Percentiles rank a stretch among this genome's conserved stretches.
phyloP scores from a whole-genome alignment of 2,888 invertebrate genomes.

The Xylota segnis region DNA sequence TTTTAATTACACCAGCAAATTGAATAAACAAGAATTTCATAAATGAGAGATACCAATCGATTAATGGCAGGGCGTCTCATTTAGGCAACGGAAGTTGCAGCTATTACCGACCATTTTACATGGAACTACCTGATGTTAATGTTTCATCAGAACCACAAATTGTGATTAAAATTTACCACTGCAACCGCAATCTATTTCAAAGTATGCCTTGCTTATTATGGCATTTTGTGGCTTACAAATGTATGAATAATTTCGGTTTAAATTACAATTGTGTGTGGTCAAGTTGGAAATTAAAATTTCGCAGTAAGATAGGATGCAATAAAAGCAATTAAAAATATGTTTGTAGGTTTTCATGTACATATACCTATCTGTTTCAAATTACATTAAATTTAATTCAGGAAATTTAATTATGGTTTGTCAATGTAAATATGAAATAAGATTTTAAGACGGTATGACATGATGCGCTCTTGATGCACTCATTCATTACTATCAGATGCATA shows the following conservation, averaged over 20 bases:
- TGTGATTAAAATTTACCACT: slow-evolving; percentile 44
- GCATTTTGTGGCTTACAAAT: slow-evolving; percentile 22
- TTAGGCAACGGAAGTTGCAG: slow-evolving; percentile 2
- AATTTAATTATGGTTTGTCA: no score
- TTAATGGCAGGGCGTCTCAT: slow-evolving; percentile 15
- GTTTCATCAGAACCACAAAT: slow-evolving; percentile 47
- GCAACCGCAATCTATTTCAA: slow-evolving; percentile 49
- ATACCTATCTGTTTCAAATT: background rate
- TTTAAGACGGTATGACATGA: no score
- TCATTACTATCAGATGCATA: no score
- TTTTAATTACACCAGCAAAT: slow-evolving; percentile 26
- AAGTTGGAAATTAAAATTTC: background rate
- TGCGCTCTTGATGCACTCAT: no score
- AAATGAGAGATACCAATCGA: slow-evolving; percentile 21
- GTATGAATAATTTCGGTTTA: slow-evolving; percentile 16
- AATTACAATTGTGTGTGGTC: slow-evolving; percentile 19
- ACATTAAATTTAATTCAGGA: no score
- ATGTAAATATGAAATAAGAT: no score
- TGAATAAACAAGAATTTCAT: slow-evolving; percentile 1
- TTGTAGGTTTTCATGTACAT: background rate
- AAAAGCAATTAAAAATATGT: slow-evolving; percentile 17
- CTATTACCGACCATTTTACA: background rate
- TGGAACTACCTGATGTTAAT: background rate
- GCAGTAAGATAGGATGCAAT: background rate
- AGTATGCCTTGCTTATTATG: slow-evolving; percentile 28